Evolutionary conservation across 2,888 invertebrate species (phyloP).

Genomic region (Argyresthia goedartella): DNA sequence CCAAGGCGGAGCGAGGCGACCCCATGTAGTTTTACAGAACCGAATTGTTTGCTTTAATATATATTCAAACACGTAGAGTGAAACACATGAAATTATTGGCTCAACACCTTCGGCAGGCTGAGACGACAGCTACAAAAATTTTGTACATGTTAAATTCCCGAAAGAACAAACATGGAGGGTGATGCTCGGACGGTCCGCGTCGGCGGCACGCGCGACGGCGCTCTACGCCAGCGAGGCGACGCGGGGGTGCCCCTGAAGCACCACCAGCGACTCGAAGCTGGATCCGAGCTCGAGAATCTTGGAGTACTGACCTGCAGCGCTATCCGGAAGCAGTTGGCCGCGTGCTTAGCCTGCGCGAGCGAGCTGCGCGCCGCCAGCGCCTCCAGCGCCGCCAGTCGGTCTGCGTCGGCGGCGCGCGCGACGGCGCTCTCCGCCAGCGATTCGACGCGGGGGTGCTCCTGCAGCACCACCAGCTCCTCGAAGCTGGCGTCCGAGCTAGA

Average conservation of each 20-base stretch:
- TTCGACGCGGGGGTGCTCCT: constrained; percentile 46
- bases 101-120: no score
- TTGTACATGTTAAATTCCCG: no score
- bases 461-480: constrained; percentile 58
- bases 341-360: constrained; percentile 47
- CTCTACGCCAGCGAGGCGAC: constrained; percentile 29
- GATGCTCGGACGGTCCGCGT: constrained; percentile 53
- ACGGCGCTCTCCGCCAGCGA: constrained; percentile 37
- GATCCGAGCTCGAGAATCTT: no score
- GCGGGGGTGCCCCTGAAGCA: constrained; percentile 55
- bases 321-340: constrained; percentile 55
- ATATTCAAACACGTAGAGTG: no score
- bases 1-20: no score
- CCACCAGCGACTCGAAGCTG: constrained; percentile 60
- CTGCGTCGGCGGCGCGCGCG: constrained; percentile 56
- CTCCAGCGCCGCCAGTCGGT: constrained; percentile 50
- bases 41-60: no score
- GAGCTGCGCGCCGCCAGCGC: constrained; percentile 51
- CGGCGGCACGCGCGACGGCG: constrained; percentile 51
- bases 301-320: no score
- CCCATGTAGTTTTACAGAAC: no score
- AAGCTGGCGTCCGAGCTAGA: constrained; percentile 61
- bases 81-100: no score
- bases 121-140: no score
- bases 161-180: no score